Evolutionary conservation across 1,140 invertebrate species (phyloP).

Genomic region (Coptotermes formosanus): DNA sequence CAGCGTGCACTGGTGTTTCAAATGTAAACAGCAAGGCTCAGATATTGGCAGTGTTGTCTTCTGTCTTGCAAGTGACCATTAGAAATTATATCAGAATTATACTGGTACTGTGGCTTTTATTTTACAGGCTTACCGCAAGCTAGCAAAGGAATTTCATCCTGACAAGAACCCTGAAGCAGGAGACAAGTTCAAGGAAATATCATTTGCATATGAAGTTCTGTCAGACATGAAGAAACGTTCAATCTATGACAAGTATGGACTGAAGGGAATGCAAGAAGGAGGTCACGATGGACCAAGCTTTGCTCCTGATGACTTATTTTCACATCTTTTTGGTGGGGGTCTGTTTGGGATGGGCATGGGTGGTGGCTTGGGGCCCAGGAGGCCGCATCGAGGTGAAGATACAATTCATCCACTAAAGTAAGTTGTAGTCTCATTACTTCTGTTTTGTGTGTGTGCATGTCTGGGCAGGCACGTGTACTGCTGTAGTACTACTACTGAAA

Average conservation of each 20-base stretch:
- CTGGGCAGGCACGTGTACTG: too few relatives aligned
- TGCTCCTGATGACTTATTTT: constrained; percentile 60
- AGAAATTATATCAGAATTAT: background rate
- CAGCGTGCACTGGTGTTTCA: too few relatives aligned
- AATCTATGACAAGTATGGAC: constrained; percentile 72
- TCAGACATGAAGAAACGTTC: constrained; percentile 55
- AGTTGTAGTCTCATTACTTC: constrained; percentile 23
- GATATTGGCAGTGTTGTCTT: too few relatives aligned
- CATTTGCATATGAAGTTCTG: constrained; percentile 82
- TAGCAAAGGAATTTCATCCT: constrained; percentile 86
- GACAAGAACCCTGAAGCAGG: constrained; percentile 83
- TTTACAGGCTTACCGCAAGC: constrained; percentile 74
- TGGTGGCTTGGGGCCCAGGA: constrained; percentile 51
- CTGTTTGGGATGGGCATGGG: constrained; percentile 61
- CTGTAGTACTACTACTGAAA: too few relatives aligned
- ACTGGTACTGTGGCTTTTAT: constrained; percentile 26
- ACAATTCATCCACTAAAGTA: constrained; percentile 63
- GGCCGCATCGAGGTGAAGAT: constrained; percentile 62
- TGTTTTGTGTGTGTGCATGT: too few relatives aligned
- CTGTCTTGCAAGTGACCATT: background rate
- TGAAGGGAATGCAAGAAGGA: constrained; percentile 78
- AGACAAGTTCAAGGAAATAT: constrained; percentile 87
- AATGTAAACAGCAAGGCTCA: too few relatives aligned
- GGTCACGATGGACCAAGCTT: constrained; percentile 56
- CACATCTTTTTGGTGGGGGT: constrained; percentile 62